Evolutionary conservation across 2,113 vertebrate genomes (phyloP).

Genomic region (Cinclus cinclus): DNA sequence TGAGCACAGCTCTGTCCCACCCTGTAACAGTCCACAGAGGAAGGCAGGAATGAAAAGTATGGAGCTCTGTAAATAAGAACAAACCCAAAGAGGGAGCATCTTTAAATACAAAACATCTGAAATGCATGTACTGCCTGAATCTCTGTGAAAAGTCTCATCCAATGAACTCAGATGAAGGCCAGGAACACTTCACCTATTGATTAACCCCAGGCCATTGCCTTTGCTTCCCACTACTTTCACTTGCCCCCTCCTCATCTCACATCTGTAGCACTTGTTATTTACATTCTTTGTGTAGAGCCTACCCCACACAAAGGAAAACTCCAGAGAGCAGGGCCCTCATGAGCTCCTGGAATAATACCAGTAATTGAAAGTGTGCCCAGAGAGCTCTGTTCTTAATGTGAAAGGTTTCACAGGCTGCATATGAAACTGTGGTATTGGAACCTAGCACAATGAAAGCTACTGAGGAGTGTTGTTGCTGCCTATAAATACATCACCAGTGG

Average conservation of each 20-base stretch:
- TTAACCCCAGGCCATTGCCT: neutral
- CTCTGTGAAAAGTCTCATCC: neutral
- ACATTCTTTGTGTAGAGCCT: neutral
- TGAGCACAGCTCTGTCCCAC: neutral
- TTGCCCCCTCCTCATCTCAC: neutral
- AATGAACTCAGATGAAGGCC: neutral
- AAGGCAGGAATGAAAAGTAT: neutral
- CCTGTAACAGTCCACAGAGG: neutral
- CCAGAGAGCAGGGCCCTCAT: neutral
- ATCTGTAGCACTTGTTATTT: neutral
- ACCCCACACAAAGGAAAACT: neutral
- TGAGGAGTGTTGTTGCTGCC: neutral
- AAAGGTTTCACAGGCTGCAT: neutral
- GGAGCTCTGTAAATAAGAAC: neutral
- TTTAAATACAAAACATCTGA: neutral
- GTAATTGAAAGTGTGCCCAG: neutral
- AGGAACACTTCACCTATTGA: neutral
- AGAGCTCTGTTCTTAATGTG: neutral
- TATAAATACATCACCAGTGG: neutral
- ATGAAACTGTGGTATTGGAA: neutral
- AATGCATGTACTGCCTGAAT: neutral
- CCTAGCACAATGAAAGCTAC: neutral
- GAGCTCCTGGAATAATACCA: neutral
- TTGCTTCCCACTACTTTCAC: neutral
- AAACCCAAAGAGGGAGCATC: neutral